Evolutionary conservation across 2,888 invertebrate genomes (phyloP), one percentile per base, ranked within the genome.

Genomic region (Ormyrus labotus): DNA sequence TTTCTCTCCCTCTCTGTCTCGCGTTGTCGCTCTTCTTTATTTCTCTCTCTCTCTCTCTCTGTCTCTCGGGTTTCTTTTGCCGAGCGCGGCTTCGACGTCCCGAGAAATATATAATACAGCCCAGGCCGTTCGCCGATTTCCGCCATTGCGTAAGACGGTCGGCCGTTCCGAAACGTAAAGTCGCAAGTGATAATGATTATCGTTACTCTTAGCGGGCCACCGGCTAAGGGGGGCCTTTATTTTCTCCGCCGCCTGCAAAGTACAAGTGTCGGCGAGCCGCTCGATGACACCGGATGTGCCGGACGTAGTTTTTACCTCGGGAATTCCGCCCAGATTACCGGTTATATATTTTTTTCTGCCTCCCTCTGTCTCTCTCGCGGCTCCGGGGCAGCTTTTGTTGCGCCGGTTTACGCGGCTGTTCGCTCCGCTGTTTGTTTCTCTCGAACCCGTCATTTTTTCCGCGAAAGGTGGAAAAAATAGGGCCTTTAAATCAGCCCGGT

Each of bases 11-110:
- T 51, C 50, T 58, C 57, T 53, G 70, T 71, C 67, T 81, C 4
- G 47, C 11, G 53, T 34, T 45, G 3, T 19, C 64, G 19, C 60
- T 64, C 81, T 82, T 73, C 80, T 70, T 80, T 82, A 73, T 81
- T 82, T 83, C 73, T 80, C 78, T 82, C 63, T 81, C 34, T 80
- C 80, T 81, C 19, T 19, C 81, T 82, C 57, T 57, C 34, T 63
- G 2, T 13, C 19, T 19, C 19, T 63, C 5, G 58, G 3, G 51
- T 9, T 50, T 50, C 13, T 58, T 60, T 47, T 58, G 4, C 48
- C 47, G 13, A 7, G 13, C 19, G 13, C 19, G 19, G 19, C 19
- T 19, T 19, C 19, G 19, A 19, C 19, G 19, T 19, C 19, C 19
- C 19, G 19, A 19, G 19, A 19, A 58, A 64, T 9, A 34, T 19